Conservation (phyloP, 2,113 vertebrate species). For the Lycocorax pyrrhopterus region DNA sequence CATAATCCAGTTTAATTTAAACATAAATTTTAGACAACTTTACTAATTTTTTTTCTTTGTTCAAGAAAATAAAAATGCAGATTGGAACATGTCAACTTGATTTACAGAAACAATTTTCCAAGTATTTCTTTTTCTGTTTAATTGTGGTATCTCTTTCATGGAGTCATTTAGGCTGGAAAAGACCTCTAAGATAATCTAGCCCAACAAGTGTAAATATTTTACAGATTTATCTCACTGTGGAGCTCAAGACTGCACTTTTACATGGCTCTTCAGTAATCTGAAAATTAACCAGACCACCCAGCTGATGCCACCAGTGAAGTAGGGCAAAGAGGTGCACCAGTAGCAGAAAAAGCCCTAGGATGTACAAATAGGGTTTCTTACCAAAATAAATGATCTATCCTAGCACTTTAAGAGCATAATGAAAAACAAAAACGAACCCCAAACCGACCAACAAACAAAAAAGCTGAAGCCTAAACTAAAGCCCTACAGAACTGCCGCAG, state of each 20-base stretch:
- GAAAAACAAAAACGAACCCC: neutral
- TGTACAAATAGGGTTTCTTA: neutral
- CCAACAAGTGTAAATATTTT: neutral
- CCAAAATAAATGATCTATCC: neutral
- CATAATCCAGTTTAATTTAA: neutral
- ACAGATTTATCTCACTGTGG: neutral
- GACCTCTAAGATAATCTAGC: neutral
- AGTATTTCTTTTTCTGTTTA: neutral
- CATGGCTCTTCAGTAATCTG: neutral
- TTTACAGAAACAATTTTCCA: neutral
- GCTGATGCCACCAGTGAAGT: neutral
- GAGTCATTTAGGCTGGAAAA: neutral
- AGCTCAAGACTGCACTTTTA: neutral
- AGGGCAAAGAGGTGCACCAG: accelerated
- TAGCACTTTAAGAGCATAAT: neutral
- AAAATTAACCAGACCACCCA: neutral
- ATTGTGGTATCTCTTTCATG: neutral
- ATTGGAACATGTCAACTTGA: neutral
- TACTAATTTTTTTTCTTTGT: neutral
- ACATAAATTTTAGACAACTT: neutral
- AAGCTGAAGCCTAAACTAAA: neutral
- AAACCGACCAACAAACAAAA: too few species aligned
- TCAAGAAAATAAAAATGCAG: neutral
- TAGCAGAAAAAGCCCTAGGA: neutral
- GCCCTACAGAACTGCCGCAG: accelerated